Base-by-base conservation (phyloP, 2,113 vertebrate genomes). In the Spheniscus mendiculus region DNA sequence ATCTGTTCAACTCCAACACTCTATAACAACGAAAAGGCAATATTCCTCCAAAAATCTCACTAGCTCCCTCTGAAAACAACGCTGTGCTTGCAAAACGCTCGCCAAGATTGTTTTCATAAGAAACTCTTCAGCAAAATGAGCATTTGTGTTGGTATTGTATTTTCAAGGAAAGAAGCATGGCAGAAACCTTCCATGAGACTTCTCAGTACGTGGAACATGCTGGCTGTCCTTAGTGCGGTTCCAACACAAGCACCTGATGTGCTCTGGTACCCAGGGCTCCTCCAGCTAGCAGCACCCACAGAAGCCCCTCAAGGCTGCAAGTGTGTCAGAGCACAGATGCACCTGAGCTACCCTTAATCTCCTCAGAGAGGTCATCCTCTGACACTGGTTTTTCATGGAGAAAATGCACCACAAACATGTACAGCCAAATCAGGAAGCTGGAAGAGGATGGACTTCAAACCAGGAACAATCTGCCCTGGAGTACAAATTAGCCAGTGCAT, bases 221-320 rank as follows among this genome's bases (percentile, higher is more conserved):
- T n/a, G 50, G 29, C 18, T 67, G 52, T n/a, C 61, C 62, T 78
- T 5, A 76, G 50, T 1, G 1, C 1, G 3, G 62, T 25, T 50
- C 45, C 27, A 55, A n/a, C 4, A 1, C 1, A 14, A 61, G 71
- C 38, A 25, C 38, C 59, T 44, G 12, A 55, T 0, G 0, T 4
- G 29, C 38, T 38, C 65, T 42, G 79, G 30, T 6, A 44, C 21
- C 30, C 40, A 56, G 42, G 26, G 55, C 62, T 79, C 25, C 61
- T 25, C 45, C 45, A 26, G 44, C n/a, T 53, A 44, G 12, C 32
- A 21, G 38, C 12, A 65, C 27, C 15, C 52, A 21, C 4, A 55
- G 42, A 74, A 89, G 67, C 73, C 36, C 44, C 58, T 23, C 32
- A 22, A 59, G 42, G 56, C 32, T 72, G 50, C 0, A 3, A 10